A percentile compares a stretch with the other conserved stretches of the same genome.
Evolutionary conservation across 37 sponge, comb jelly and placozoan genomes (phyloP).

Genomic region (Halisarca cf. caerulea): DNA sequence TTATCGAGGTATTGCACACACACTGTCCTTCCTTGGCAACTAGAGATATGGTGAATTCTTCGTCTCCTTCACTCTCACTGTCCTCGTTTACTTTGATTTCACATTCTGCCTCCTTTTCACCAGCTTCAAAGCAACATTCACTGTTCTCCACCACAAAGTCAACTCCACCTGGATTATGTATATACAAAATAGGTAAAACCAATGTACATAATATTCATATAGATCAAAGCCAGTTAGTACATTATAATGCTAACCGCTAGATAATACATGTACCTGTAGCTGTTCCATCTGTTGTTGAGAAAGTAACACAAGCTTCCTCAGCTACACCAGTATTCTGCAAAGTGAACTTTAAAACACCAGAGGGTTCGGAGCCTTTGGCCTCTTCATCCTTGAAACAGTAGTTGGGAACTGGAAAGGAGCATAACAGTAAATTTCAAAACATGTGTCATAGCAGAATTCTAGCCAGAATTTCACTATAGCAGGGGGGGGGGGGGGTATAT

Average conservation of each 20-base stretch:
- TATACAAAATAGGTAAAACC: no score
- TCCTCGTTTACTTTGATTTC: neutral
- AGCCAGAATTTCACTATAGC: no score
- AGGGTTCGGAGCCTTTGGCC: neutral
- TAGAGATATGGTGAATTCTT: neutral
- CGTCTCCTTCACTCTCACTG: neutral
- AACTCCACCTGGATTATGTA: neutral
- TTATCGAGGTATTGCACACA: no score
- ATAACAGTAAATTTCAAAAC: no score
- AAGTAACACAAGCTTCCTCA: neutral
- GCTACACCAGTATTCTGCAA: neutral
- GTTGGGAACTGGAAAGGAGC: neutral
- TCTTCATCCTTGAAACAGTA: neutral
- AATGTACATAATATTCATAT: no score
- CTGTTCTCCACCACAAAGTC: neutral
- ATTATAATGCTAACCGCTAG: neutral
- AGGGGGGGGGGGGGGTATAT: no score
- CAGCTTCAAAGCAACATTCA: neutral
- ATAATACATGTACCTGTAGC: neutral
- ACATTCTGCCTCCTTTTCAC: neutral
- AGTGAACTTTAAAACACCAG: neutral
- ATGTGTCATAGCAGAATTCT: no score
- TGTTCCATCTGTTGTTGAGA: neutral
- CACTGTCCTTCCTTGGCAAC: neutral
- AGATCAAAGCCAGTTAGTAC: neutral